A percentile compares a stretch with the other conserved stretches of the same genome.
Conservation (phyloP, 2,888 invertebrate genomes). For the Pollenia griseotomentosa region DNA sequence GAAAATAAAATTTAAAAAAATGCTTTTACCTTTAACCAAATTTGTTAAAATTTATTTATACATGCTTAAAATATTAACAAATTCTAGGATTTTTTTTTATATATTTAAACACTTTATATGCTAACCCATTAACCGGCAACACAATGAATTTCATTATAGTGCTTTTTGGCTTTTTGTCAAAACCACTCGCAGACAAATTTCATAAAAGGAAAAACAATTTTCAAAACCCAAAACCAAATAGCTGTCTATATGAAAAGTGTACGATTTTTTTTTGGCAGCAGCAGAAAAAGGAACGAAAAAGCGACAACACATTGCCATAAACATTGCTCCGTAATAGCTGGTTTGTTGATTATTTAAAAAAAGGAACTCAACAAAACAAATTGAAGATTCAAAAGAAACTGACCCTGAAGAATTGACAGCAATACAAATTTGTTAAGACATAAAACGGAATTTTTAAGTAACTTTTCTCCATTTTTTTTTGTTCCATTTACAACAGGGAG, state of each 20-base stretch:
- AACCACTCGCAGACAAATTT: background rate
- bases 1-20: too few relatives aligned
- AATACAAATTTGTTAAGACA: slow-evolving; percentile 47
- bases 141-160: slow-evolving; percentile 29
- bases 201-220: background rate
- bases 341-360: background rate
- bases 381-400: background rate
- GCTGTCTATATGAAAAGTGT: slow-evolving; percentile 11
- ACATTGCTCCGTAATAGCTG: background rate
- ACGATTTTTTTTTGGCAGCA: slow-evolving; percentile 6
- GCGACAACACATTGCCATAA: background rate
- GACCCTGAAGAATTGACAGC: slow-evolving; percentile 50
- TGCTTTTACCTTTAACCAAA: too few relatives aligned
- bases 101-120: too few relatives aligned
- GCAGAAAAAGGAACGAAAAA: background rate
- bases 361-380: background rate
- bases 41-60: too few relatives aligned
- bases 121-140: too few relatives aligned
- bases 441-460: slow-evolving; percentile 64
- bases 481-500: background rate
- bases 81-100: too few relatives aligned
- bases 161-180: slow-evolving; percentile 52
- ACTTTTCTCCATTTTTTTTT: slow-evolving; percentile 18
- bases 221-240: background rate
- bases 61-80: too few relatives aligned